Conservation (phyloP, 53 echinoderm and acorn worm genomes). For the Holothuria scabra region DNA sequence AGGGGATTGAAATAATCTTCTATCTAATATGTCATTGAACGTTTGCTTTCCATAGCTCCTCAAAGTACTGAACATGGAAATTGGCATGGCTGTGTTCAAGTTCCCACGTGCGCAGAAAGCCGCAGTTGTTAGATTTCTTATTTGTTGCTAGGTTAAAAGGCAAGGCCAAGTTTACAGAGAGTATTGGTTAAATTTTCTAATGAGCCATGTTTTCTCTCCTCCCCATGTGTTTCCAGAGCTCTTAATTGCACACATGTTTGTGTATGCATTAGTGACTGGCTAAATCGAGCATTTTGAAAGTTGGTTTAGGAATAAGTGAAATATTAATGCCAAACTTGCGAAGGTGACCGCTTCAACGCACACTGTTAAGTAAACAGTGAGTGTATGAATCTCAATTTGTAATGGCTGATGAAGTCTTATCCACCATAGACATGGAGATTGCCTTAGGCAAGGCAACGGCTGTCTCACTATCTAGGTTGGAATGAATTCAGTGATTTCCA, state of each 20-base stretch:
- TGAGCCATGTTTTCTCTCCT: constrained; percentile 49
- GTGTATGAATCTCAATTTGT: constrained; percentile 51
- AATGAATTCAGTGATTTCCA: constrained; percentile 24
- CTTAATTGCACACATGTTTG: constrained; percentile 52
- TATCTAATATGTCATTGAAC: constrained; percentile 22
- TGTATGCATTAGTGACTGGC: constrained; percentile 49
- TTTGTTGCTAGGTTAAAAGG: constrained; percentile 43
- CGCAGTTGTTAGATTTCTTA: constrained; percentile 12
- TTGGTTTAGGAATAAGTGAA: constrained; percentile 54
- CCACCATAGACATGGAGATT: constrained; percentile 15
- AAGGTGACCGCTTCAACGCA: constrained; percentile 22
- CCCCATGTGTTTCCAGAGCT: constrained; percentile 39
- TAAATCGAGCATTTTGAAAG: constrained; percentile 42
- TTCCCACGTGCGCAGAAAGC: constrained; percentile 17
- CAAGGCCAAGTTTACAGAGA: constrained; percentile 42
- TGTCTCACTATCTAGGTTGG: constrained; percentile 32
- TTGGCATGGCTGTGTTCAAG: constrained; percentile 19
- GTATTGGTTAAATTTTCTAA: constrained; percentile 40
- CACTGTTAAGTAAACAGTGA: constrained; percentile 47
- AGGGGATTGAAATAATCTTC: constrained; percentile 18
- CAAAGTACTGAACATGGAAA: not conserved
- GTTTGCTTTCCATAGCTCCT: not conserved
- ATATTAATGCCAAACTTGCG: constrained; percentile 19
- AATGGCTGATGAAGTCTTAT: constrained; percentile 26
- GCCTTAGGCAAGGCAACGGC: constrained; percentile 25